Evolutionary conservation across 2,113 vertebrate genomes (phyloP).

Genomic region (Lophius piscatorius): DNA sequence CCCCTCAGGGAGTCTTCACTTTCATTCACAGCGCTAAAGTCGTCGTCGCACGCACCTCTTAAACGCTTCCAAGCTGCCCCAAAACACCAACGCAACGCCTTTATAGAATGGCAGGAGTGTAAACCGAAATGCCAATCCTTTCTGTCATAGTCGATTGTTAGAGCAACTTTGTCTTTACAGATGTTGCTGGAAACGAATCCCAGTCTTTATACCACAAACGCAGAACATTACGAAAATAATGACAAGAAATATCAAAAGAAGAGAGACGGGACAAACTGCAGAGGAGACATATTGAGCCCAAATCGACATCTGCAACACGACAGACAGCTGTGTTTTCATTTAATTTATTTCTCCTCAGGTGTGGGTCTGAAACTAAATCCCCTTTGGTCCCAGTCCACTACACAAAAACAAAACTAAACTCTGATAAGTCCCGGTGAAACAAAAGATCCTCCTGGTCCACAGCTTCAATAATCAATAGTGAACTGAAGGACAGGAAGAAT

Average conservation of each 20-base stretch:
- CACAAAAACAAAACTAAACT: constrained; percentile 9
- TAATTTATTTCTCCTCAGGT: constrained; percentile 10
- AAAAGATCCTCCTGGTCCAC: constrained; percentile 6
- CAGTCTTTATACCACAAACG: constrained; percentile 46
- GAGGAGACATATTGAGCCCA: no score
- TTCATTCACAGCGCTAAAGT: constrained; percentile 61
- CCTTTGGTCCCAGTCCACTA: neutral
- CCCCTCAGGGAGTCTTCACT: constrained; percentile 48
- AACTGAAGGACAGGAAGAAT: constrained; percentile 4
- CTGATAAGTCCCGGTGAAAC: constrained; percentile 10
- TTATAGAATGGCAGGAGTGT: constrained; percentile 68
- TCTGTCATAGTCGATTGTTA: constrained; percentile 66
- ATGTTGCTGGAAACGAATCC: constrained; percentile 73
- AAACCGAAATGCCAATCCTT: constrained; percentile 55
- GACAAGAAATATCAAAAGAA: constrained; percentile 18
- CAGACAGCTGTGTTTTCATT: no score
- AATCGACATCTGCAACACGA: no score
- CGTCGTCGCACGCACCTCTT: constrained; percentile 59
- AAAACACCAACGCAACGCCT: constrained; percentile 59
- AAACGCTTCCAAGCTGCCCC: constrained; percentile 52
- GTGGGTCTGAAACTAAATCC: constrained; percentile 10
- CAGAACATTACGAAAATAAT: constrained; percentile 16
- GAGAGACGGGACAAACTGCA: no score
- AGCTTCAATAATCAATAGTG: constrained; percentile 6
- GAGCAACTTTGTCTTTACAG: constrained; percentile 67